These are phyloP conservation scores for Synchiropus splendidus DNA, from an alignment of 2,113 vertebrate genomes.

Conservation along the genomic window DNA sequence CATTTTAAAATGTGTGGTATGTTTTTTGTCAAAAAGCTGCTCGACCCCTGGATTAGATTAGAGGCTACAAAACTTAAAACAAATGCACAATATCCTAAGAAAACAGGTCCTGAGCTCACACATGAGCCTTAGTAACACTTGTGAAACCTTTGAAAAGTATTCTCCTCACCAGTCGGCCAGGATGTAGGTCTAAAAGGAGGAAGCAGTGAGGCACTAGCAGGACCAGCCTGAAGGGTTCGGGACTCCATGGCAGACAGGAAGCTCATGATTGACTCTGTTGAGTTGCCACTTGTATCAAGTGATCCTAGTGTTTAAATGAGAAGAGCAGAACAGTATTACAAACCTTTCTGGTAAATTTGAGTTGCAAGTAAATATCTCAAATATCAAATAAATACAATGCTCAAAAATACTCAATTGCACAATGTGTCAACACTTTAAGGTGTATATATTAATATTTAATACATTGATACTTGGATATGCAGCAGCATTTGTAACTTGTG, in stretches of 20 bases:
- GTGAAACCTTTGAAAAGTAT: not conserved
- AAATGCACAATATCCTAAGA: too few species aligned
- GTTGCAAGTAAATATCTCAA: not conserved
- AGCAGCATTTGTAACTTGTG: too few species aligned
- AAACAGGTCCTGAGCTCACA: too few species aligned
- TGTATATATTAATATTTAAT: too few species aligned
- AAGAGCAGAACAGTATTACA: not conserved
- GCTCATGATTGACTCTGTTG: slow-evolving; percentile 92
- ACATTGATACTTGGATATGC: too few species aligned
- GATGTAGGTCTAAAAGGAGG: slow-evolving; percentile 88
- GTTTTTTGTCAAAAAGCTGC: too few species aligned
- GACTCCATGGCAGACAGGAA: slow-evolving; percentile 91
- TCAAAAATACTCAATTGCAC: too few species aligned
- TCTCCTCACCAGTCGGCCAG: slow-evolving; percentile 84
- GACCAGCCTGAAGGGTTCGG: slow-evolving; percentile 81
- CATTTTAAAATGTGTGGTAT: too few species aligned
- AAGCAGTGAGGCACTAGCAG: slow-evolving; percentile 84
- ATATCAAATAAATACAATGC: not conserved
- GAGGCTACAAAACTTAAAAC: too few species aligned
- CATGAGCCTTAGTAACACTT: too few species aligned
- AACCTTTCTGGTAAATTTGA: not conserved
- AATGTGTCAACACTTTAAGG: too few species aligned
- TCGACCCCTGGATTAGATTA: too few species aligned
- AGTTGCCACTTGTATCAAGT: slow-evolving; percentile 82
- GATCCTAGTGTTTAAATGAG: slow-evolving; percentile 74